These are phyloP conservation scores for Morinoia aosen DNA, from an alignment of 2,888 invertebrate genomes.

Conservation along the genomic window DNA sequence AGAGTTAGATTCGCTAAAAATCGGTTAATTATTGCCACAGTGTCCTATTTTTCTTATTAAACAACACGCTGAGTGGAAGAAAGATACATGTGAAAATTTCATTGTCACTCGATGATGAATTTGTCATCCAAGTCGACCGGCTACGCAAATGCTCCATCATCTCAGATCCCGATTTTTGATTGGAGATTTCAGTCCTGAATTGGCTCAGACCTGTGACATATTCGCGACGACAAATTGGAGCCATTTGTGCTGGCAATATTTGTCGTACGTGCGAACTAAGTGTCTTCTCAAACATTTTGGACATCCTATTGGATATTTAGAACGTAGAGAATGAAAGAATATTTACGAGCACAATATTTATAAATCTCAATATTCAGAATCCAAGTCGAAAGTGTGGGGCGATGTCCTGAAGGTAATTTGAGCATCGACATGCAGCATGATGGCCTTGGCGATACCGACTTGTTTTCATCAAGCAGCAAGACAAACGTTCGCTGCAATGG, in stretches of 20 bases:
- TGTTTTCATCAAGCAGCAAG: constrained; percentile 3
- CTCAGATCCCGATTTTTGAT: neutral
- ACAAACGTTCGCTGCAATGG: neutral
- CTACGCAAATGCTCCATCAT: neutral
- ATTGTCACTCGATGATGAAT: neutral
- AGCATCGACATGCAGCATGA: neutral
- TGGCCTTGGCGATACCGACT: neutral
- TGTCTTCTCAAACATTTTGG: neutral
- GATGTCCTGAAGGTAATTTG: neutral
- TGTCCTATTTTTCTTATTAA: too few species aligned
- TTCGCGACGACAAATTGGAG: neutral
- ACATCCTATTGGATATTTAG: neutral
- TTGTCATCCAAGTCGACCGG: neutral
- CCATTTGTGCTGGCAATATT: neutral
- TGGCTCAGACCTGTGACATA: neutral
- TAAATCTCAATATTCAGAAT: neutral
- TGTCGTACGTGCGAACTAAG: neutral
- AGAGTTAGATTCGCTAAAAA: neutral
- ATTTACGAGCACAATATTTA: neutral
- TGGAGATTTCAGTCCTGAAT: neutral
- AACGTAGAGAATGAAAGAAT: neutral
- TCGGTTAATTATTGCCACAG: too few species aligned
- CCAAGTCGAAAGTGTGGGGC: neutral
- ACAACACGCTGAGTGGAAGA: too few species aligned
- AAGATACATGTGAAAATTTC: neutral